phyloP scores from a whole-genome alignment of 2,888 invertebrate species.

The Alcis repandata region DNA sequence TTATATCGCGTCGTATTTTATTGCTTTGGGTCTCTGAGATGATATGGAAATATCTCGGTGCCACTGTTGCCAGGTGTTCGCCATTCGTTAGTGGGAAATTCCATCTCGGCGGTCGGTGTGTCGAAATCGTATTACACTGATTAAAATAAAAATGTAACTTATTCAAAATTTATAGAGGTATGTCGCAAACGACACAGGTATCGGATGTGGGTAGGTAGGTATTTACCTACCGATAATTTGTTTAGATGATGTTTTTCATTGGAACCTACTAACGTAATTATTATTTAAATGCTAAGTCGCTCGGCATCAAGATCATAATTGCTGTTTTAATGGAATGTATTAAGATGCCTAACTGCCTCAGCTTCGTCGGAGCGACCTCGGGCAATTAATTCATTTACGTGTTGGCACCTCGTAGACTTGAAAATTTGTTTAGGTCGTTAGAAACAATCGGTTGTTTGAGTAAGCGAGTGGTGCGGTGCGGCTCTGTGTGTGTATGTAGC shows the following conservation, averaged over 20 bases:
- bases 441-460: slow-evolving; percentile 65
- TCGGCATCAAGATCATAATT: slow-evolving; percentile 40
- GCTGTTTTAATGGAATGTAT: slow-evolving; percentile 39
- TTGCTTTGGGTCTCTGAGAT: slow-evolving; percentile 62
- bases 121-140: slow-evolving; percentile 47
- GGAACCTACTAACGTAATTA: slow-evolving; percentile 38
- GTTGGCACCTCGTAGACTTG: slow-evolving; percentile 55
- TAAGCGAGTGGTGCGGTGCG: slow-evolving; percentile 58
- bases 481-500: slow-evolving; percentile 34
- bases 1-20: slow-evolving; percentile 55
- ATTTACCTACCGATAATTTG: slow-evolving; percentile 24
- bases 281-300: slow-evolving; percentile 41
- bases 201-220: slow-evolving; percentile 23
- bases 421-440: slow-evolving; percentile 56
- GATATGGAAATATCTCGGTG: slow-evolving; percentile 62
- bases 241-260: slow-evolving; percentile 41
- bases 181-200: slow-evolving; percentile 31
- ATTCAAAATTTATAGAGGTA: slow-evolving; percentile 37
- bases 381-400: slow-evolving; percentile 57
- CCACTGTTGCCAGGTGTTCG: slow-evolving; percentile 64
- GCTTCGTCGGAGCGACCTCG: slow-evolving; percentile 39
- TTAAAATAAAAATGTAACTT: slow-evolving; percentile 43
- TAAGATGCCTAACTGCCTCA: slow-evolving; percentile 26
- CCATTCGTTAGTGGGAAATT: slow-evolving; percentile 67
- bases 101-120: slow-evolving; percentile 53